These are phyloP conservation scores for Ifrita kowaldi DNA, from an alignment of 2,113 vertebrate species.

Conservation along the genomic window DNA sequence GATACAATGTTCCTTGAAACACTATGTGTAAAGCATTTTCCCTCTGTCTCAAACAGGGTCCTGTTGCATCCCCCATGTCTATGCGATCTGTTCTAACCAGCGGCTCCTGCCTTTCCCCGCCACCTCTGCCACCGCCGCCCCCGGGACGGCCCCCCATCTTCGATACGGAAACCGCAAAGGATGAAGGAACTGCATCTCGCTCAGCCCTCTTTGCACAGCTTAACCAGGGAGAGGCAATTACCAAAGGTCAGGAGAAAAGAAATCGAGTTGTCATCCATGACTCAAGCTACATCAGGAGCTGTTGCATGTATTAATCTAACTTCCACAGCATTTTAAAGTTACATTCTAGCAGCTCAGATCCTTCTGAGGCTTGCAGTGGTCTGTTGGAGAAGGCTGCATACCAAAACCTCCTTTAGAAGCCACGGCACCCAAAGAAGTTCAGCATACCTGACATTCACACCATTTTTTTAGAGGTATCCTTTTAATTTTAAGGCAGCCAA, in stretches of 20 bases:
- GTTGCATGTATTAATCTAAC: background rate
- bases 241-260: conserved; percentile 79
- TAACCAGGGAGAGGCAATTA: conserved; percentile 92
- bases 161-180: conserved; percentile 54
- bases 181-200: conserved; percentile 71
- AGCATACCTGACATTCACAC: background rate
- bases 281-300: background rate
- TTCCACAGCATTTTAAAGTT: background rate
- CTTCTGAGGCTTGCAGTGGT: background rate
- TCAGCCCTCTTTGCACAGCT: conserved; percentile 90
- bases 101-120: conserved; percentile 61
- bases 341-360: background rate
- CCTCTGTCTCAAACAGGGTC: conserved; percentile 76
- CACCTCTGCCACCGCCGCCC: conserved; percentile 72
- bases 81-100: conserved; percentile 48
- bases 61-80: conserved; percentile 74
- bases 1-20: background rate
- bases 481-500: background rate
- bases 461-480: background rate
- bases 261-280: background rate
- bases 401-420: background rate
- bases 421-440: background rate
- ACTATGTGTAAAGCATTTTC: background rate
- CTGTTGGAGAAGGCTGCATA: background rate
- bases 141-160: conserved; percentile 81